Percentiles rank a stretch among this genome's conserved stretches.
Conservation (phyloP, 2,113 vertebrate species). For the Perccottus glenii region DNA sequence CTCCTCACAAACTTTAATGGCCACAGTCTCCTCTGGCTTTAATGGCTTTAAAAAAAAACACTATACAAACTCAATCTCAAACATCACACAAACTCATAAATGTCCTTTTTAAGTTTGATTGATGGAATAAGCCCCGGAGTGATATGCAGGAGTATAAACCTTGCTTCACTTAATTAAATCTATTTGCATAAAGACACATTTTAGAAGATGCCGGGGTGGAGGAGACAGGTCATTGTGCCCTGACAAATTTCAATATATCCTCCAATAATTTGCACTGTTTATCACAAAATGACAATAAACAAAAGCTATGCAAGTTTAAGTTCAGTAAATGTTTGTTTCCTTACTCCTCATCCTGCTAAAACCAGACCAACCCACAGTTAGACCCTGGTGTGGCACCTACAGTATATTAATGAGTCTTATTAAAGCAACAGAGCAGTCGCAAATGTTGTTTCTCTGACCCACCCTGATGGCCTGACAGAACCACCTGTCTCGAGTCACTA, state of each 20-base stretch:
- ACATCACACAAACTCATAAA: no score
- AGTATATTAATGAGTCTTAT: conserved; percentile 70
- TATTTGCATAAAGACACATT: no score
- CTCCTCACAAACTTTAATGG: conserved; percentile 29
- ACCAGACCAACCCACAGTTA: conserved; percentile 52
- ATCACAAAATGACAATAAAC: no score
- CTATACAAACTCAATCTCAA: not conserved
- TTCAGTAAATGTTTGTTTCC: conserved; percentile 43
- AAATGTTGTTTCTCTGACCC: conserved; percentile 59
- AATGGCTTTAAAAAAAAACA: conserved; percentile 5
- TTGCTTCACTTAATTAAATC: no score
- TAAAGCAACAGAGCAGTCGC: conserved; percentile 59
- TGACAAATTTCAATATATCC: no score
- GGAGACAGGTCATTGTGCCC: not conserved
- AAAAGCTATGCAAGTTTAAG: conserved; percentile 3
- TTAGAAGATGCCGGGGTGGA: no score
- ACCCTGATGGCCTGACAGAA: conserved; percentile 60
- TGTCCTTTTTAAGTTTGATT: no score
- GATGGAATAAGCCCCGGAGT: no score
- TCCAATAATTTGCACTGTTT: no score
- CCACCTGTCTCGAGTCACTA: conserved; percentile 56
- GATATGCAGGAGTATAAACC: no score
- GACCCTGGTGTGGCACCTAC: conserved; percentile 60
- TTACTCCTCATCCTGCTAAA: conserved; percentile 50
- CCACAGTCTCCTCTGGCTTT: conserved; percentile 20